phyloP scores from a whole-genome alignment of 2,797 vertebrate species.

The Halcyon badia region DNA sequence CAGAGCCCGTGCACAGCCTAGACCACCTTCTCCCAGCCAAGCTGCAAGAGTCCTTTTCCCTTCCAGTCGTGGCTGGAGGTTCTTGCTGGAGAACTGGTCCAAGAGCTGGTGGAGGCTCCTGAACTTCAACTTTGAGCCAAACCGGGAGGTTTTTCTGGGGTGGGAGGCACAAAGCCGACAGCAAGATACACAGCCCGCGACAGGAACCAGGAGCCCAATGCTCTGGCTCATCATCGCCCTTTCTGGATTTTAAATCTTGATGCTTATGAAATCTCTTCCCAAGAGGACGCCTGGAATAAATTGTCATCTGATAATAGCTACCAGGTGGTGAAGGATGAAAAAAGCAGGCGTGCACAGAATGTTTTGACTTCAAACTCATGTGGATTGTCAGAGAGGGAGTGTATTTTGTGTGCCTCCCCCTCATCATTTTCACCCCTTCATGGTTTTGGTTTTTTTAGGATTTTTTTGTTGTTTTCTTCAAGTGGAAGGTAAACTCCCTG shows the following conservation, averaged over 20 bases:
- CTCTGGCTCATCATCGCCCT: neutral
- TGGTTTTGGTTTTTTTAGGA: too few relatives aligned
- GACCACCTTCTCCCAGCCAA: neutral
- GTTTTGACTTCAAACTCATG: slow-evolving; percentile 76
- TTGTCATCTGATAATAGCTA: slow-evolving; percentile 74
- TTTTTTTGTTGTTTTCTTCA: neutral
- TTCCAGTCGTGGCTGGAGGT: neutral
- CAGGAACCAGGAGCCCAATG: neutral
- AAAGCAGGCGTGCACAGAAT: slow-evolving; percentile 70
- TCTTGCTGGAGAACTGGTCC: neutral
- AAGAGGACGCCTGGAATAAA: slow-evolving; percentile 67
- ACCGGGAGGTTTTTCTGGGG: neutral
- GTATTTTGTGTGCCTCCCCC: slow-evolving; percentile 40
- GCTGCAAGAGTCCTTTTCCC: neutral
- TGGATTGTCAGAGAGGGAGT: slow-evolving; percentile 58
- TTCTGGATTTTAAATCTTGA: slow-evolving; percentile 19
- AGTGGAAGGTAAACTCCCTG: neutral
- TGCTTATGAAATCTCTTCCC: slow-evolving; percentile 50
- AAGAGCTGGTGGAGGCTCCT: neutral
- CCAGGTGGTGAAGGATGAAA: slow-evolving; percentile 63
- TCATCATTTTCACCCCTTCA: neutral
- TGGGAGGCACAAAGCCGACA: neutral
- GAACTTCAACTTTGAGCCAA: neutral
- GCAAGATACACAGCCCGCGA: neutral
- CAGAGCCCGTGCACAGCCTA: neutral